These are phyloP conservation scores for Xanthia togata DNA, from an alignment of 2,888 invertebrate genomes.

Conservation along the genomic window DNA sequence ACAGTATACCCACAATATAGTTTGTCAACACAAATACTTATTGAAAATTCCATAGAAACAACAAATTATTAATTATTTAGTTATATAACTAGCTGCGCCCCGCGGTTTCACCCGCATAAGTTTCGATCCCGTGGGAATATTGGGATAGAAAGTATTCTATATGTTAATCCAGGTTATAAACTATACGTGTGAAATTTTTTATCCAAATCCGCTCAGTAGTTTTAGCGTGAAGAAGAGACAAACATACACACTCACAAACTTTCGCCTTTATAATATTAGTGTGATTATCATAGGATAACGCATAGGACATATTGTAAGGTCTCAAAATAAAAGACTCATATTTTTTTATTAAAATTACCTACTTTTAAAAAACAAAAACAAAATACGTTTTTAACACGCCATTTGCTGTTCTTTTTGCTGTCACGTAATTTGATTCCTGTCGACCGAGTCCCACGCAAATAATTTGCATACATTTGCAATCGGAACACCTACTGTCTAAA, in stretches of 20 bases:
- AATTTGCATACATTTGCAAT: slow-evolving; percentile 86
- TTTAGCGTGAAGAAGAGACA: too few species aligned
- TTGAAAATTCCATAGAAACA: neutral
- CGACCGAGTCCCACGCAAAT: slow-evolving; percentile 78
- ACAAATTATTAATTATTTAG: neutral
- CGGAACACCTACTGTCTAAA: slow-evolving; percentile 69
- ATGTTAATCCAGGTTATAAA: too few species aligned
- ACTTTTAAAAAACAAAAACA: slow-evolving; percentile 45
- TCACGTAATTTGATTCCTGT: slow-evolving; percentile 81
- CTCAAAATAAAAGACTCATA: slow-evolving; percentile 31
- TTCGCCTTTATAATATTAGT: too few species aligned
- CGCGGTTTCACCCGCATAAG: too few species aligned
- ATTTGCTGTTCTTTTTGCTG: slow-evolving; percentile 77
- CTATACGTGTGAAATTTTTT: too few species aligned
- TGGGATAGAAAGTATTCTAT: too few species aligned
- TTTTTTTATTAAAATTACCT: slow-evolving; percentile 25
- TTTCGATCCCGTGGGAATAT: too few species aligned
- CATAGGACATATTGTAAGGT: neutral
- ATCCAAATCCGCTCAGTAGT: too few species aligned
- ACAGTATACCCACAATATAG: neutral
- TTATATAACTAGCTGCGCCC: too few species aligned
- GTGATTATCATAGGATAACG: too few species aligned
- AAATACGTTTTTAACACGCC: slow-evolving; percentile 73
- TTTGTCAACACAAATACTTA: neutral
- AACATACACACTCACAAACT: too few species aligned